Evolutionary conservation across 2,113 vertebrate genomes (phyloP).

Genomic region (Ia io): DNA sequence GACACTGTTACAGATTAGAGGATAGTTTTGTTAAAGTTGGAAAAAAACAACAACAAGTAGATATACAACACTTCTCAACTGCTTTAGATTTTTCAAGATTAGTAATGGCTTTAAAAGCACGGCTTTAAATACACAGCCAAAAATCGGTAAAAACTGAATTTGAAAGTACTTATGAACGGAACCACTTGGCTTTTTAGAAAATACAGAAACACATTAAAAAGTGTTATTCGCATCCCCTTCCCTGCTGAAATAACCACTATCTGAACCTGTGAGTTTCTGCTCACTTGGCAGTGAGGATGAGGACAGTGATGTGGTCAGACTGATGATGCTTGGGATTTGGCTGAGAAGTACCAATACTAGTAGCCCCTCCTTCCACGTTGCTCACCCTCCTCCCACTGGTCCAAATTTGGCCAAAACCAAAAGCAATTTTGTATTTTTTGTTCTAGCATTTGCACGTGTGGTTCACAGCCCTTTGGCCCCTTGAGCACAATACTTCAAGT

Average conservation of each 20-base stretch:
- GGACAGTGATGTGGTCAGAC: not conserved
- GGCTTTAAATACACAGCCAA: not conserved
- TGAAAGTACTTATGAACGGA: not conserved
- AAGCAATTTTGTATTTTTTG: not conserved
- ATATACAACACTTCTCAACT: not conserved
- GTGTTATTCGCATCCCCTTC: not conserved
- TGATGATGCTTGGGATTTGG: not conserved
- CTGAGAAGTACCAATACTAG: not conserved
- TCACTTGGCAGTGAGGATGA: not conserved
- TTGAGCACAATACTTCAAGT: not conserved
- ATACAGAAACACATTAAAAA: not conserved
- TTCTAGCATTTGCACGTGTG: not conserved
- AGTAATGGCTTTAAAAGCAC: not conserved
- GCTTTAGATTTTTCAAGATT: conserved; percentile 10
- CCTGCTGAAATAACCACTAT: not conserved
- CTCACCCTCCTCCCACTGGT: not conserved
- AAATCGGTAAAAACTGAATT: conserved; percentile 9
- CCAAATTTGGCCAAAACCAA: not conserved
- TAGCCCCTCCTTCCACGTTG: fast-evolving
- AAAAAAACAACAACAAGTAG: not conserved
- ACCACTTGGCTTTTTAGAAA: not conserved
- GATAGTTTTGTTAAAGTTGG: conserved; percentile 9
- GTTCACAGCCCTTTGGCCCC: not conserved
- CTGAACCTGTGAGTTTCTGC: not conserved
- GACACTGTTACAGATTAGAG: not conserved